Evolutionary conservation across 2,888 invertebrate species (phyloP), one percentile per base, ranked within the genome.

Genomic region (Epinotia nisella): DNA sequence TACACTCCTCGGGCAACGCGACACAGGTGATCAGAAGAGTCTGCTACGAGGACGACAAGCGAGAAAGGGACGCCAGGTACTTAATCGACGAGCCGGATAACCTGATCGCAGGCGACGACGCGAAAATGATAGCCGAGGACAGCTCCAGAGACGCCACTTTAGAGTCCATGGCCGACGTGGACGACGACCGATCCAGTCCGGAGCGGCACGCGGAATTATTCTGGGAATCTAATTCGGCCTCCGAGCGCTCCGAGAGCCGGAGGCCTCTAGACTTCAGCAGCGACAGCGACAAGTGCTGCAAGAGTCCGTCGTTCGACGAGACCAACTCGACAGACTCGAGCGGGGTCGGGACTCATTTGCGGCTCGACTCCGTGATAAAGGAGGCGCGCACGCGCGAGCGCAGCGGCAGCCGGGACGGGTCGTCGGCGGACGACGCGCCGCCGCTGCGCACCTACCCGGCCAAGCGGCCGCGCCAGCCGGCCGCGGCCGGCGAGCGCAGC

Each of bases 261-360:
- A 78, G 91, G 9, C 88, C 87, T 0, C 74, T 91, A 35, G 91
- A 93, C 68, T 94, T 88, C 72, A 93, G 92, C 77, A 92, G 91
- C 72, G 94, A 94, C 76, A 93, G 91, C 74, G 94, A 94, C 60
- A 94, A 94, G 73, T 93, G 93, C 76, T 92, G 92, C 78, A 92
- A 91, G 71, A 94, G 92, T 73, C 92, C 94, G 0, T 89, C 87
- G 0, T 86, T 80, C 76, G 93, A 94, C 62, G 92, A 93, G 76
- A 87, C 88, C 0, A 90, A 91, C 62, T 92, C 92, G 0, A 92
- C 91, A 0, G 93, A 94, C 66, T 91, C 93, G 0, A 90, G 90
- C 70, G 89, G 90, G 0, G 80, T 87, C 19, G 89, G 91, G 10
- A 80, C 89, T 0, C 91, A 90, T 45, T 81, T 91, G 82, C 80